A percentile compares a stretch with the other conserved stretches of the same genome.
Evolutionary conservation across 2,888 invertebrate species (phyloP).

Genomic region (Parnassius orleans): DNA sequence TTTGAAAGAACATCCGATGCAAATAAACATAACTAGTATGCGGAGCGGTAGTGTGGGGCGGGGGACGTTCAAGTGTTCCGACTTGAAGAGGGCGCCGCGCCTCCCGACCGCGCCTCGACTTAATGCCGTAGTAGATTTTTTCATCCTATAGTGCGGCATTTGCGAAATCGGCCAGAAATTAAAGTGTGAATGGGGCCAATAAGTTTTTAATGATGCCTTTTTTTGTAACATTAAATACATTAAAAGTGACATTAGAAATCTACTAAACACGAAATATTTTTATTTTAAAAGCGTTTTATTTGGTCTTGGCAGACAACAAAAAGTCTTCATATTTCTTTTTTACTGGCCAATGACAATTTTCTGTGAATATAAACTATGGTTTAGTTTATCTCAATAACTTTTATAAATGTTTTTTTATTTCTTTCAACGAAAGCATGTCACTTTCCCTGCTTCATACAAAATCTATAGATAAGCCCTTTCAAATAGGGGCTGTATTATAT

Average conservation of each 20-base stretch:
- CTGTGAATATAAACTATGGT: too few relatives aligned
- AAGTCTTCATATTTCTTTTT: too few relatives aligned
- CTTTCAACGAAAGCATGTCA: constrained; percentile 15
- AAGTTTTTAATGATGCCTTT: constrained; percentile 16
- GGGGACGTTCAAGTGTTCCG: constrained; percentile 59
- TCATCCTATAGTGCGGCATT: constrained; percentile 53
- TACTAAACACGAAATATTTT: too few relatives aligned
- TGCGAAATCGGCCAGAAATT: constrained; percentile 33
- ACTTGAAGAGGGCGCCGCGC: constrained; percentile 60
- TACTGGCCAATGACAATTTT: too few relatives aligned
- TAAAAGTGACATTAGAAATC: too few relatives aligned
- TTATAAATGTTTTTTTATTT: background rate
- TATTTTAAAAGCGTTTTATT: too few relatives aligned
- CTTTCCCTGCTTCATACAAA: constrained; percentile 36
- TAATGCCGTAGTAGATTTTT: constrained; percentile 73
- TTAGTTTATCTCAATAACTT: too few relatives aligned
- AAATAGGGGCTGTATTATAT: constrained; percentile 44
- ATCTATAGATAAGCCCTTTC: constrained; percentile 46
- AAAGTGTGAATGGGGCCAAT: constrained; percentile 30
- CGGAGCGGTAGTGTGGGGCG: constrained; percentile 41
- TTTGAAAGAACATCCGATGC: constrained; percentile 59
- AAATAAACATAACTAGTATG: constrained; percentile 65
- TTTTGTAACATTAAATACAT: background rate
- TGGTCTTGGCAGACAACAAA: too few relatives aligned
- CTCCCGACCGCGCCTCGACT: constrained; percentile 53